These are phyloP conservation scores for Taurulus bubalis DNA, from an alignment of 2,113 vertebrate species.

Conservation along the genomic window DNA sequence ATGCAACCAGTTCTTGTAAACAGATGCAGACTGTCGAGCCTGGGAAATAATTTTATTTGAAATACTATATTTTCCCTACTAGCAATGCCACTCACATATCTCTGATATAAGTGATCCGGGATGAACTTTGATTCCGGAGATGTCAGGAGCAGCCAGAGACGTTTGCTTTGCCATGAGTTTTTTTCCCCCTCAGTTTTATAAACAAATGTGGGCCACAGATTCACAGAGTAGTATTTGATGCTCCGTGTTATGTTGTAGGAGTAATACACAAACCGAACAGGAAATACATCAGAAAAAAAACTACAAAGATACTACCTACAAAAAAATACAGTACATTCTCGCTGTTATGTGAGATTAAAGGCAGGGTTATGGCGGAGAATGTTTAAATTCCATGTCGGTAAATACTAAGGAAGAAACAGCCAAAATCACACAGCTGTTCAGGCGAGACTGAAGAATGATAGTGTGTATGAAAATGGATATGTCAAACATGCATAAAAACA, in stretches of 20 bases:
- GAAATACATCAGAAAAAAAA: constrained; percentile 25
- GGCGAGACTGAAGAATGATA: constrained; percentile 8
- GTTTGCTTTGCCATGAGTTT: constrained; percentile 13
- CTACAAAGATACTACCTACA: constrained; percentile 24
- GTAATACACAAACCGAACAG: constrained; percentile 12
- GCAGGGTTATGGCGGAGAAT: constrained; percentile 13
- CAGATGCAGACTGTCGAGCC: constrained; percentile 36
- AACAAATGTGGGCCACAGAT: constrained; percentile 46
- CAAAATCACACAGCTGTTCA: constrained; percentile 42
- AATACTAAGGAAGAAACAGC: constrained; percentile 28
- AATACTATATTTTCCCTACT: constrained; percentile 51
- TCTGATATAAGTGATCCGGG: constrained; percentile 25
- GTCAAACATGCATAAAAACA: constrained; percentile 44
- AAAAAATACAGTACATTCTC: constrained; percentile 2
- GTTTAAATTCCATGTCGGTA: constrained; percentile 24
- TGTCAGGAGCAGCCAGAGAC: constrained; percentile 32
- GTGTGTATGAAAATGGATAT: constrained; percentile 26
- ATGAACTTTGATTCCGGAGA: constrained; percentile 57
- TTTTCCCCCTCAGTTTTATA: constrained; percentile 34
- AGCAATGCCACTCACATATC: constrained; percentile 26
- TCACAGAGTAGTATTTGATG: constrained; percentile 51
- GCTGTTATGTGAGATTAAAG: constrained; percentile 48
- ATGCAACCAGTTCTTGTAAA: constrained; percentile 38
- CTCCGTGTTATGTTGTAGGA: constrained; percentile 19
- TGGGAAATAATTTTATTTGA: constrained; percentile 50